Evolutionary conservation across 2,797 vertebrate genomes (phyloP), one percentile per base, ranked within the genome.

Genomic region (Varecia variegata): DNA sequence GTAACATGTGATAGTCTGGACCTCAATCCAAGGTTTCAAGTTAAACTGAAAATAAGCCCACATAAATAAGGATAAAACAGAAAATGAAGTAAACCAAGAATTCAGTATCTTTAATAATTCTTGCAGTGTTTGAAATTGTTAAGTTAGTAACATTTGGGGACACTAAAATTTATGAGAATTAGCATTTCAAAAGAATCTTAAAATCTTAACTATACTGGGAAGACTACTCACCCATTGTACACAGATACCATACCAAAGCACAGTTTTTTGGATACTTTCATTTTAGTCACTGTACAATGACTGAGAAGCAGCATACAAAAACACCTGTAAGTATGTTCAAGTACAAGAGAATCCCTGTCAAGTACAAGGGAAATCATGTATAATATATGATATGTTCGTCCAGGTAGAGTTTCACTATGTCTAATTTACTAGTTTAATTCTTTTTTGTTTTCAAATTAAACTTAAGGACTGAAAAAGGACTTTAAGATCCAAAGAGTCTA

Each of bases 41-140:
- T 79, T 27, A 21, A 94, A 96, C 25, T 89, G 43, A 77, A 92
- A 80, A 86, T 74, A 93, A 79, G 15, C 18, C 65, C 50, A 70
- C 30, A 20, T 25, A 88, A 47, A 85, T 43, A 90, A 71, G 76
- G 32, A 80, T 84, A 95, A 80, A 80, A 27, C 35, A 86, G 14
- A 94, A 90, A 88, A 94, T 77, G 15, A 91, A 81, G 32, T 81
- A 86, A 91, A 88, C 13, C 62, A 23, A 83, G 56, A 91, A 85
- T 71, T 79, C 52, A 84, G 1, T 76, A 95, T 38, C 71, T 81
- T 80, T 70, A 84, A 67, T 56, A n/a, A 90, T 45, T 74, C 35
- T 71, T 85, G 2, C 11, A 86, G 8, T 21, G n/a, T 86, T 67
- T 38, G 25, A 74, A 93, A 84, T 27, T 88, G 68, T 50, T 38